These are phyloP conservation scores for Diadumene lineata DNA, from an alignment of 92 coral and sea anemone species.

Conservation along the genomic window DNA sequence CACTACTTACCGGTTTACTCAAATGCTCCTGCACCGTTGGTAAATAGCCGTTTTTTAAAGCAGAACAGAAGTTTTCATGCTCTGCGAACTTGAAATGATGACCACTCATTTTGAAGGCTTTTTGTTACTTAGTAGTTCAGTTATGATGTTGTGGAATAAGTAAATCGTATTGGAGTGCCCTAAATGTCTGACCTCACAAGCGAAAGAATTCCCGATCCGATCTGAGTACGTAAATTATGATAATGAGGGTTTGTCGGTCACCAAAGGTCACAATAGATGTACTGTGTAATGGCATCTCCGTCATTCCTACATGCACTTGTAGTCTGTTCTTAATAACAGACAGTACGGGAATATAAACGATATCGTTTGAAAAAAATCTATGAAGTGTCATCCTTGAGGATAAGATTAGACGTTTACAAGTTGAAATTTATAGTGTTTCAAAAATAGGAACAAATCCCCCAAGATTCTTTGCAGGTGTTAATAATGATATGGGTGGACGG, in stretches of 20 bases:
- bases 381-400: neutral
- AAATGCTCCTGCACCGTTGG: conserved; percentile 33
- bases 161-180: neutral
- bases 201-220: neutral
- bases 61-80: conserved; percentile 43
- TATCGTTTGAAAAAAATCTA: neutral
- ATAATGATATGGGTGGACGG: neutral
- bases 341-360: neutral
- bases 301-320: conserved; percentile 7
- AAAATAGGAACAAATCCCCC: neutral
- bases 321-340: conserved; percentile 1
- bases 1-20: conserved; percentile 37
- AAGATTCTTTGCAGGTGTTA: conserved; percentile 10
- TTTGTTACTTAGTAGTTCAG: neutral
- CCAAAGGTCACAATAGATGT: neutral
- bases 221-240: neutral
- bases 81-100: conserved; percentile 44
- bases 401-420: neutral
- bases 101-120: conserved; percentile 25
- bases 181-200: neutral
- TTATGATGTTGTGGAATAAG: neutral
- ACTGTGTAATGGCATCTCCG: neutral
- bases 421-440: neutral
- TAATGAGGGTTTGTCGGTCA: neutral
- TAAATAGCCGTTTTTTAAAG: conserved; percentile 27